phyloP scores from a whole-genome alignment of 2,888 invertebrate species.

The Orchesellides sinensis region DNA sequence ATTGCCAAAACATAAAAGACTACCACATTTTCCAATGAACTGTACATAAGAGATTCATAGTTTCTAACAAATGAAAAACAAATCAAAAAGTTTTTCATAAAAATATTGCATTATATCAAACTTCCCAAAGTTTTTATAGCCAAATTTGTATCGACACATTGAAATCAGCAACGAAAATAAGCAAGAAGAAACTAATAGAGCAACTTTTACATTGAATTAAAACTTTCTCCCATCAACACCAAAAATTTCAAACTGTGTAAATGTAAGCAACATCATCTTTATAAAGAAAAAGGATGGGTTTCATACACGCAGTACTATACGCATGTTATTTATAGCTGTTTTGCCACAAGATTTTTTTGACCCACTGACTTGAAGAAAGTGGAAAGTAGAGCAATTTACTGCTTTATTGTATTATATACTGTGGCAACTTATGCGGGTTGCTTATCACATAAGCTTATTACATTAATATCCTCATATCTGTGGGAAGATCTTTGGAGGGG shows the following conservation, averaged over 20 bases:
- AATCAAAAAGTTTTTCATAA: no score
- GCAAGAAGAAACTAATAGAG: conserved; percentile 14
- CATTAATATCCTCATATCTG: neutral
- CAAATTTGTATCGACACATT: neutral
- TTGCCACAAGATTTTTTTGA: conserved; percentile 27
- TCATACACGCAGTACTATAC: neutral
- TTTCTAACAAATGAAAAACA: no score
- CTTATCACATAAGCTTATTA: neutral
- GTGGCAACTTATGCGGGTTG: conserved; percentile 11
- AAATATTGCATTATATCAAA: no score
- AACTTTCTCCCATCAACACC: conserved; percentile 36
- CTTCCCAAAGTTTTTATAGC: no score
- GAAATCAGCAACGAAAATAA: neutral
- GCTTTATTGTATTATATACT: conserved; percentile 43
- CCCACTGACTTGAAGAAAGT: conserved; percentile 38
- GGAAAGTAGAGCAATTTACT: conserved; percentile 54
- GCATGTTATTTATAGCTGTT: neutral
- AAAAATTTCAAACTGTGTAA: neutral
- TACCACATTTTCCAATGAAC: no score
- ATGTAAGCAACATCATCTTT: neutral
- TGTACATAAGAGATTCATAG: no score
- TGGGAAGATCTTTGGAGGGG: neutral
- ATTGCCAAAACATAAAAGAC: no score
- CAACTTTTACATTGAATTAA: conserved; percentile 50
- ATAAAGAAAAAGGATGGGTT: neutral